These are phyloP conservation scores for Drosophila takahashii DNA, from an alignment of 1,140 invertebrate genomes.

Conservation along the genomic window DNA sequence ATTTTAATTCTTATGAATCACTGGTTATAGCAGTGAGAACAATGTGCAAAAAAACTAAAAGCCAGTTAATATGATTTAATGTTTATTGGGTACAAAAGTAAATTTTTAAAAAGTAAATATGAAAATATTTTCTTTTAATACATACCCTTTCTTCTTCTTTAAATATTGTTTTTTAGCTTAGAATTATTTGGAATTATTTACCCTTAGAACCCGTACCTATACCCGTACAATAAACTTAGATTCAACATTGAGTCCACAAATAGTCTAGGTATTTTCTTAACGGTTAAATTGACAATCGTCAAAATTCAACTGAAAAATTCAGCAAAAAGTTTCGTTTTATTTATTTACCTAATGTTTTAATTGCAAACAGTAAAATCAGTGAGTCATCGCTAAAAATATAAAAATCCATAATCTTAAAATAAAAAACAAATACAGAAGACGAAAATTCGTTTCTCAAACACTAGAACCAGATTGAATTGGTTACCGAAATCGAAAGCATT, in stretches of 20 bases:
- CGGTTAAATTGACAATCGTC: no score
- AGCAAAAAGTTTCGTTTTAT: no score
- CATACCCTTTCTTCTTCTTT: no score
- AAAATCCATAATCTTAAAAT: conserved; percentile 6
- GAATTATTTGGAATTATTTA: no score
- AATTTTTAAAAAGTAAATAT: neutral
- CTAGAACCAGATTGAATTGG: conserved; percentile 18
- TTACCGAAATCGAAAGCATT: neutral
- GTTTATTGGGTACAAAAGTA: neutral
- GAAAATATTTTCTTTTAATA: neutral
- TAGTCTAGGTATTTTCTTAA: no score
- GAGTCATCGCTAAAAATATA: conserved; percentile 12
- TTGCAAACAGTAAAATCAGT: neutral
- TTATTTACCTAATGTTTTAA: neutral
- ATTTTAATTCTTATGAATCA: neutral
- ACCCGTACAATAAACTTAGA: no score
- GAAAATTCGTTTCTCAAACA: conserved; percentile 39
- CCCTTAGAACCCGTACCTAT: no score
- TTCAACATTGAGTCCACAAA: no score
- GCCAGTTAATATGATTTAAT: no score
- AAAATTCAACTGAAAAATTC: no score
- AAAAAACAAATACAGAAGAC: neutral
- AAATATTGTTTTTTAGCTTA: no score
- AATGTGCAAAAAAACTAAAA: neutral
- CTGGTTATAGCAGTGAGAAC: no score